A percentile compares a stretch with the other conserved stretches of the same genome.
Evolutionary conservation across 2,888 invertebrate species (phyloP).

Genomic region (Eledona agricola): DNA sequence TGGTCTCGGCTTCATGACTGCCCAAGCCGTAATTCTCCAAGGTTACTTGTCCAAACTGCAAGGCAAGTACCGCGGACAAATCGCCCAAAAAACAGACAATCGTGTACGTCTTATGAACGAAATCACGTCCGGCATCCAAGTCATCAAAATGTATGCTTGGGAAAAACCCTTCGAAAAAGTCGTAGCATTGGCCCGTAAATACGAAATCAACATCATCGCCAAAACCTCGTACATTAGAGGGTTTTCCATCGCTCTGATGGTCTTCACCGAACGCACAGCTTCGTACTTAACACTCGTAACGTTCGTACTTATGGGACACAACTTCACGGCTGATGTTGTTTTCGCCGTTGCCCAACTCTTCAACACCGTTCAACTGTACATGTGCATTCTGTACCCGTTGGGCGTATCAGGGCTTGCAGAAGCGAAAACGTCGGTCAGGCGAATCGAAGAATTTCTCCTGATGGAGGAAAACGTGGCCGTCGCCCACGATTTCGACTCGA

Average conservation of each 20-base stretch:
- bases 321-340: slow-evolving; percentile 70
- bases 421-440: slow-evolving; percentile 50
- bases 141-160: slow-evolving; percentile 84
- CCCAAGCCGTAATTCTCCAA: slow-evolving; percentile 66
- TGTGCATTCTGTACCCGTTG: slow-evolving; percentile 51
- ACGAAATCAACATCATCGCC: slow-evolving; percentile 75
- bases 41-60: slow-evolving; percentile 64
- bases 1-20: slow-evolving; percentile 68
- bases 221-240: slow-evolving; percentile 74
- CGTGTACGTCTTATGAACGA: slow-evolving; percentile 78
- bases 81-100: slow-evolving; percentile 69
- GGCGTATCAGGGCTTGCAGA: slow-evolving; percentile 50
- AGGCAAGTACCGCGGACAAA: slow-evolving; percentile 62
- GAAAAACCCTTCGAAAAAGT: slow-evolving; percentile 75
- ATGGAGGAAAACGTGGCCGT: slow-evolving; percentile 50
- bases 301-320: slow-evolving; percentile 74
- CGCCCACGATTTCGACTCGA: slow-evolving; percentile 39
- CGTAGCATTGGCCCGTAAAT: slow-evolving; percentile 70
- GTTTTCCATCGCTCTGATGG: slow-evolving; percentile 70
- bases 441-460: slow-evolving; percentile 51
- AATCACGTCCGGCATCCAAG: slow-evolving; percentile 76
- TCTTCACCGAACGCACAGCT: slow-evolving; percentile 87
- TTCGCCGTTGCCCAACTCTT: slow-evolving; percentile 82
- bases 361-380: slow-evolving; percentile 69
- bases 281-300: slow-evolving; percentile 82